Conservation (phyloP, 2,797 vertebrate genomes). For the Xiphophorus birchmanni region DNA sequence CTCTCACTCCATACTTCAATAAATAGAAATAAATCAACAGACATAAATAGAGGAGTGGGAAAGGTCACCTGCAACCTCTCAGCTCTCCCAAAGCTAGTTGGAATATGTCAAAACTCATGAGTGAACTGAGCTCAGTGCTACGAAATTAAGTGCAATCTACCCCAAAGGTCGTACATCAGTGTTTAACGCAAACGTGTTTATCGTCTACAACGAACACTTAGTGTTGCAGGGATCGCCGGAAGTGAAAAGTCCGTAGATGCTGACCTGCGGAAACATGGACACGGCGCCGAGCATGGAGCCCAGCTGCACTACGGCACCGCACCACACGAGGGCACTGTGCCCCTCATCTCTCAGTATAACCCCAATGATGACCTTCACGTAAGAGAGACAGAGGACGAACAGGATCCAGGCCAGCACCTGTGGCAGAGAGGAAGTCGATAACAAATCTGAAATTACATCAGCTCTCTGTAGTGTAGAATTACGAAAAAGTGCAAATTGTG, state of each 20-base stretch:
- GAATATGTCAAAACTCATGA: constrained; percentile 31
- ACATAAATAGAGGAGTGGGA: not conserved
- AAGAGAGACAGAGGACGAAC: constrained; percentile 83
- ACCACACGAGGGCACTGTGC: constrained; percentile 87
- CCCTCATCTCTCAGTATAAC: constrained; percentile 86
- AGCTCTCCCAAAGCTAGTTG: constrained; percentile 17
- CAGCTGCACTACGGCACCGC: constrained; percentile 86
- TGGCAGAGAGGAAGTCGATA: constrained; percentile 15
- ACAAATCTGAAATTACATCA: not conserved
- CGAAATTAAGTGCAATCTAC: constrained; percentile 29
- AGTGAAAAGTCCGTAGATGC: constrained; percentile 79
- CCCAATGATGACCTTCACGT: constrained; percentile 87
- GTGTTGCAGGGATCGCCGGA: constrained; percentile 85
- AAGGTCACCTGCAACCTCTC: constrained; percentile 12
- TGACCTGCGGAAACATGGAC: constrained; percentile 85
- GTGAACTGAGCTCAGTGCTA: constrained; percentile 23
- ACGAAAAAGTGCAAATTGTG: not conserved
- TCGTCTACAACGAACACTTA: constrained; percentile 69
- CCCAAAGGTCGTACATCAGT: constrained; percentile 17
- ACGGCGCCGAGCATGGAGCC: constrained; percentile 86
- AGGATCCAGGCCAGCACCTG: constrained; percentile 85
- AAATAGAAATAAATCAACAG: constrained; percentile 28
- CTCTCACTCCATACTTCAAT: constrained; percentile 13
- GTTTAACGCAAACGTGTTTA: constrained; percentile 14
- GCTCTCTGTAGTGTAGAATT: not conserved